Percentiles rank a stretch among this genome's conserved stretches.
Evolutionary conservation across 2,113 vertebrate genomes (phyloP).

Genomic region (Elephas maximus): DNA sequence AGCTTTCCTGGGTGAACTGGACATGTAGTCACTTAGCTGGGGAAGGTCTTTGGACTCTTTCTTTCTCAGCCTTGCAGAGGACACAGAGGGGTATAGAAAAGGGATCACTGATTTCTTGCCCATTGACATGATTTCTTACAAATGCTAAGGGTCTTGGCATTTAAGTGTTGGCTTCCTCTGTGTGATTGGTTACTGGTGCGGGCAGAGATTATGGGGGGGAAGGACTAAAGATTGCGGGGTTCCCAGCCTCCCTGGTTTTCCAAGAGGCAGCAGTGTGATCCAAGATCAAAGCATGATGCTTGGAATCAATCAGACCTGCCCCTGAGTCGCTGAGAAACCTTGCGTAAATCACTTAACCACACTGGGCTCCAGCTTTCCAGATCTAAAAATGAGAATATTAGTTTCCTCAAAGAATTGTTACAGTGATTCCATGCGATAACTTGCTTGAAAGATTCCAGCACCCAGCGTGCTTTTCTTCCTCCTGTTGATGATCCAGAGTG

Average conservation of each 20-base stretch:
- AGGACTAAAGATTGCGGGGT: neutral
- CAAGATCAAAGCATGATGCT: neutral
- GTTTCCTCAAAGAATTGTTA: neutral
- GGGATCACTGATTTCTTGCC: neutral
- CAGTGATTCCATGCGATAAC: neutral
- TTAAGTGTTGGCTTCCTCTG: neutral
- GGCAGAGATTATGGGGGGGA: neutral
- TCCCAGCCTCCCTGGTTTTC: neutral
- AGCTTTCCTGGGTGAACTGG: neutral
- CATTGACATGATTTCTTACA: neutral
- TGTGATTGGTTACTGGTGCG: neutral
- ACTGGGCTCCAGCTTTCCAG: neutral
- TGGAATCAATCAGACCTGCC: neutral
- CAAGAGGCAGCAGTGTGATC: neutral
- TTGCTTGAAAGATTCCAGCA: neutral
- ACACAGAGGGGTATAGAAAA: neutral
- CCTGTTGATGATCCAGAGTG: neutral
- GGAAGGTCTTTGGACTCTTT: neutral
- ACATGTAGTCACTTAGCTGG: neutral
- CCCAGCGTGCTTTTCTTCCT: neutral
- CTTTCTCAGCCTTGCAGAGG: neutral
- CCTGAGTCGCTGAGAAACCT: neutral
- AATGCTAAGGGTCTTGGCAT: neutral
- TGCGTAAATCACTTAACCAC: neutral
- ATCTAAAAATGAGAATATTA: slow-evolving; percentile 34